Evolutionary conservation across 2,113 vertebrate species (phyloP).

Genomic region (Emberiza fucata): DNA sequence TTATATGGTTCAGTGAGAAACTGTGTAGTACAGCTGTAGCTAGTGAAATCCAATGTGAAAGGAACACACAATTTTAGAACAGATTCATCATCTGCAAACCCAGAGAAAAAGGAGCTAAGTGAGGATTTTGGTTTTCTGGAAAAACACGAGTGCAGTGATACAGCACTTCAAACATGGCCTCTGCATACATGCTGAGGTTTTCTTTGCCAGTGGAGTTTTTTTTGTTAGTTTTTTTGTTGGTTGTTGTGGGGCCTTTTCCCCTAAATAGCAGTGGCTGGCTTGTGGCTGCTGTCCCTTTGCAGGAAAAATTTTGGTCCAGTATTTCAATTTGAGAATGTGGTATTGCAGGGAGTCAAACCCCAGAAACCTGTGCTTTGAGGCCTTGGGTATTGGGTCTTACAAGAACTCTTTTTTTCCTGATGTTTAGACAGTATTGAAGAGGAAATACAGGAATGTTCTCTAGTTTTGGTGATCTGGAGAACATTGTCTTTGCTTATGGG

Average conservation of each 20-base stretch:
- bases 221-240: not conserved
- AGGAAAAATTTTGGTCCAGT: not conserved
- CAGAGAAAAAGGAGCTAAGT: not conserved
- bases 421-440: not conserved
- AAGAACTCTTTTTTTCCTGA: not conserved
- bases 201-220: not conserved
- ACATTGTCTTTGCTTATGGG: not conserved
- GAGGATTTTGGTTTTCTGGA: not conserved
- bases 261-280: not conserved
- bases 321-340: not conserved
- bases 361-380: not conserved
- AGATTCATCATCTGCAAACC: not conserved
- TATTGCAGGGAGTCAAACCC: not conserved
- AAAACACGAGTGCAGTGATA: not conserved
- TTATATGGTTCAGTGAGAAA: constrained; percentile 39
- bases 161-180: not conserved
- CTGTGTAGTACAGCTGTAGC: not conserved
- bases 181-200: not conserved
- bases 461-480: not conserved
- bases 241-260: accelerated
- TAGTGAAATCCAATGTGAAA: not conserved
- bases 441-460: not conserved
- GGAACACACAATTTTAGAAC: not conserved
- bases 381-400: not conserved
- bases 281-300: not conserved